Base-by-base conservation (phyloP, 2,113 vertebrate species). In the Engystomops pustulosus region DNA sequence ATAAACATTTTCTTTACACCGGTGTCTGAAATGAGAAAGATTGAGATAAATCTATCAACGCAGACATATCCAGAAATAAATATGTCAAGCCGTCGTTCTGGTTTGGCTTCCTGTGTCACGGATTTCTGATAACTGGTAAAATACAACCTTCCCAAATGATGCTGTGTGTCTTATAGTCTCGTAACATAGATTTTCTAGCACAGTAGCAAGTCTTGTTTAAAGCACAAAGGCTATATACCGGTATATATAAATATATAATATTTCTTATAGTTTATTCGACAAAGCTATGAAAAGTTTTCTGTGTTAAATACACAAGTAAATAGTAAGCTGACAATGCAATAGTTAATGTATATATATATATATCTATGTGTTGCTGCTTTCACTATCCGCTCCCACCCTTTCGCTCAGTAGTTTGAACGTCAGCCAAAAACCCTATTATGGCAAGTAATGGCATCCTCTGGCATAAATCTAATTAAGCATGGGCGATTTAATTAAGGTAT, bases 381-480 rank as follows among this genome's bases (percentile, higher is more conserved):
- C 90, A 90, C 91, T 84, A 87, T 93, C 93, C 93, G 89, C 93
- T 94, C 91, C 87, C 88, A 87, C 44, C 93, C 94, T 97, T 97
- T 96, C 96, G 95, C 95, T 96, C 93, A 95, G 96, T 94, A 91
- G 95, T 94, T 96, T 96, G 98, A 97, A 95, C 85, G 2, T 83
- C 92, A 89, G 96, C 98, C 98, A 99, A 94, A 98, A 98, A 98
- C 96, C 95, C 98, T 98, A 97, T 99, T 98, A 97, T 95, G 97
- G 95, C 94, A 94, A 97, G 96, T 97, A 97, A 96, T 95, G 93
- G 93, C 95, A 96, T 96, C 95, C 96, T 95, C 96, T 95, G 95
- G 93, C 91, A 96, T 96, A 97, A 98, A 99, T 98, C 96, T 95
- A 94, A 96, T 98, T 98, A 96, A 93, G 91, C 92, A 32, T 93